phyloP scores from a whole-genome alignment of 2,113 vertebrate species.

The Zosterops lateralis region DNA sequence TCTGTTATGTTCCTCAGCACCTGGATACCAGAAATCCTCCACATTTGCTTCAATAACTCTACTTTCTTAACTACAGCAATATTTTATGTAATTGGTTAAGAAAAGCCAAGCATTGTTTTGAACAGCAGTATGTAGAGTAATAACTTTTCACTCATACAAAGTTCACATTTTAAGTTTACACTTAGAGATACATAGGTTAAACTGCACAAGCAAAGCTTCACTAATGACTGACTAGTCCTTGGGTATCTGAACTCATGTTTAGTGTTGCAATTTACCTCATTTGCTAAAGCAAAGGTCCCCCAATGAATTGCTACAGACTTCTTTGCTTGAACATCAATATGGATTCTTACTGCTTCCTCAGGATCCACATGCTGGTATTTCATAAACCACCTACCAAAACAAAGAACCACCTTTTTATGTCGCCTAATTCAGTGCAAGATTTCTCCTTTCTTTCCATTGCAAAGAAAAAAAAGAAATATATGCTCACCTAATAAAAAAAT shows the following conservation, averaged over 20 bases:
- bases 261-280: constrained; percentile 80
- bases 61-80: background rate
- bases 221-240: background rate
- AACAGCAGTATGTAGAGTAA: background rate
- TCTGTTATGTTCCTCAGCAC: background rate
- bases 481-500: background rate
- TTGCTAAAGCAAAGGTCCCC: constrained; percentile 94
- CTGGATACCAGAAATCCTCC: background rate
- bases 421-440: background rate
- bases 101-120: background rate
- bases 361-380: constrained; percentile 91
- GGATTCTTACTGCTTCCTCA: constrained; percentile 91
- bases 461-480: background rate
- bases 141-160: background rate
- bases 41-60: background rate
- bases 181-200: background rate
- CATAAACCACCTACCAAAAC: constrained; percentile 88
- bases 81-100: background rate
- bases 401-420: constrained; percentile 6
- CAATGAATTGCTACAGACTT: constrained; percentile 92
- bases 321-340: constrained; percentile 88
- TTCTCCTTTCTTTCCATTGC: background rate
- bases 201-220: background rate
- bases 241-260: background rate
- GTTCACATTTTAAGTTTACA: background rate